Percentiles rank a stretch among this genome's conserved stretches.
Evolutionary conservation across 2,888 invertebrate species (phyloP).

Genomic region (Xylota segnis): DNA sequence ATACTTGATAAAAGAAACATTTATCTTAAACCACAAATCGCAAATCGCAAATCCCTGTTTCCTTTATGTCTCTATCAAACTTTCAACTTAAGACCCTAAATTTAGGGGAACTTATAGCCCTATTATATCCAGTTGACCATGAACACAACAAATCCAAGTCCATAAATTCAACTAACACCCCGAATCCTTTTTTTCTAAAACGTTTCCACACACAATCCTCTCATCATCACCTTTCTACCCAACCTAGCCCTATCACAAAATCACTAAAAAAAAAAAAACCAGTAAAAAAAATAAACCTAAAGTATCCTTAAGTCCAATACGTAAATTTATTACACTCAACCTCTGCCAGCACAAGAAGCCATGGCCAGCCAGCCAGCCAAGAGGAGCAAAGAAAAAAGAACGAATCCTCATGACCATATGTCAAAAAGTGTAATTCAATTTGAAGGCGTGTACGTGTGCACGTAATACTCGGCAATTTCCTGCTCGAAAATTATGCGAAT

Average conservation of each 20-base stretch:
- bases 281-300: neutral
- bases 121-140: constrained; percentile 30
- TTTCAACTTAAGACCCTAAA: neutral
- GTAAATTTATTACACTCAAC: constrained; percentile 58
- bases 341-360: constrained; percentile 8
- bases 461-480: constrained; percentile 44
- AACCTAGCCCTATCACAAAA: constrained; percentile 5
- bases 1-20: no score
- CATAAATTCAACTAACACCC: constrained; percentile 50
- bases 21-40: neutral
- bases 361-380: neutral
- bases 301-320: constrained; percentile 47
- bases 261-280: constrained; percentile 3
- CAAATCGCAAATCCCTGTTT: neutral
- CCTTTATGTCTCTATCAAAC: constrained; percentile 6
- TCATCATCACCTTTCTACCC: constrained; percentile 12
- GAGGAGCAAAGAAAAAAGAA: neutral
- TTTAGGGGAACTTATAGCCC: neutral
- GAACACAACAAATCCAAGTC: constrained; percentile 30
- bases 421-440: constrained; percentile 67
- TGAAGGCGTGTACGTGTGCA: constrained; percentile 51
- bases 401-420: constrained; percentile 46
- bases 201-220: constrained; percentile 18
- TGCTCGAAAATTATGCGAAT: constrained; percentile 63
- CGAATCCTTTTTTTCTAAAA: constrained; percentile 14